A percentile compares a stretch with the other conserved stretches of the same genome.
phyloP scores from a whole-genome alignment of 2,797 vertebrate species.

The Sebastes melanostomus region DNA sequence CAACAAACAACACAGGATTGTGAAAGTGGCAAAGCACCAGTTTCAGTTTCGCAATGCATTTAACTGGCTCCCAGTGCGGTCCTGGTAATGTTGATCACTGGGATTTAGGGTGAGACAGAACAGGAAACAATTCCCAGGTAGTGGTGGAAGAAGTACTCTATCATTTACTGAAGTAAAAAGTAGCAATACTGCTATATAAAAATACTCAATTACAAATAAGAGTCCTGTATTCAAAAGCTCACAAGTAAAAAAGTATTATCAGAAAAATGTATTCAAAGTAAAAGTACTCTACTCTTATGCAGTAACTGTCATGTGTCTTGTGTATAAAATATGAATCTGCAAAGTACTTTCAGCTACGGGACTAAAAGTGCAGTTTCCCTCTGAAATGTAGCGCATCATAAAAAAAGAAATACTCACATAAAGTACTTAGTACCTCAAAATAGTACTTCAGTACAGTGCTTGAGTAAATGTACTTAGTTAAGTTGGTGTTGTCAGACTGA shows the following conservation, averaged over 20 bases:
- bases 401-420: not conserved
- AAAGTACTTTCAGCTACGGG: not conserved
- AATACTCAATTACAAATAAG: not conserved
- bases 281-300: not conserved
- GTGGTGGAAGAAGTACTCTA: not conserved
- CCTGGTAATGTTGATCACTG: constrained; percentile 3
- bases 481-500: not conserved
- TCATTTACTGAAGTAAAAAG: not conserved
- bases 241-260: no score
- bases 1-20: constrained; percentile 15
- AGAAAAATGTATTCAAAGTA: not conserved
- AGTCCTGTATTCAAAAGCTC: not conserved
- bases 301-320: not conserved
- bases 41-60: constrained; percentile 47
- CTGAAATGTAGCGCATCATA: not conserved
- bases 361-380: not conserved
- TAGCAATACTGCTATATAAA: not conserved
- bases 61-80: not conserved
- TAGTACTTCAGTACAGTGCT: not conserved
- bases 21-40: constrained; percentile 18
- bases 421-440: not conserved
- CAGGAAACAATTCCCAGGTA: constrained; percentile 6
- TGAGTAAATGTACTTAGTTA: not conserved
- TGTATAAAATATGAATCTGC: not conserved
- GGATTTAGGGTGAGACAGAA: constrained; percentile 7